Conservation (phyloP, 2,113 vertebrate genomes). For the Axis porcinus region DNA sequence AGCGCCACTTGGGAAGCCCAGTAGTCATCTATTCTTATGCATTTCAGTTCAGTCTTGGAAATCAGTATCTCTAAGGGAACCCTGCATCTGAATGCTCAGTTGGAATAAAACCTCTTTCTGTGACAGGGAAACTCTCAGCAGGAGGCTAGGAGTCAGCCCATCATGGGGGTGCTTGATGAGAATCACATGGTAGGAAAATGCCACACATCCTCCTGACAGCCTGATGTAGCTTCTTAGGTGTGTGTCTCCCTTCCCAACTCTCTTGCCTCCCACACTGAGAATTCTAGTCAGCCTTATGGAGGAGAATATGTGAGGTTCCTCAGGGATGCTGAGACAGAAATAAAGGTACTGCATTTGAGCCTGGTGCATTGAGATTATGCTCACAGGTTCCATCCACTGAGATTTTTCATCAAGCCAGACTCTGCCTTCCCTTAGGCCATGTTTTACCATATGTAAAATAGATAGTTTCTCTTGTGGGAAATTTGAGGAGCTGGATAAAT, state of each 20-base stretch:
- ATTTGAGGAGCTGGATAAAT: not conserved
- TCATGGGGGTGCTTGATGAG: not conserved
- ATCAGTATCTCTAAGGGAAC: not conserved
- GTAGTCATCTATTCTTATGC: not conserved
- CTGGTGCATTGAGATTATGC: not conserved
- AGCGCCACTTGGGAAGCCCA: not conserved
- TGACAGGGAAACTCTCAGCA: not conserved
- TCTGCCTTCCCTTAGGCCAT: not conserved
- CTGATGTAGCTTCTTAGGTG: not conserved
- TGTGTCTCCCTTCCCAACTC: not conserved
- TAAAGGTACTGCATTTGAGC: not conserved
- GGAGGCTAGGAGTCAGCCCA: not conserved
- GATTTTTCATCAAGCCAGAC: not conserved
- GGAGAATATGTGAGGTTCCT: not conserved
- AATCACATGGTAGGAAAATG: not conserved
- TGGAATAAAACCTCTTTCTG: not conserved
- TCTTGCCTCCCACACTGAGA: not conserved
- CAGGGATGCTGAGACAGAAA: not conserved
- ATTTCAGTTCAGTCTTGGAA: conserved; percentile 17
- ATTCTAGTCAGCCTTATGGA: not conserved
- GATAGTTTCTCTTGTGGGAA: not conserved
- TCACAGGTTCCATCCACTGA: not conserved
- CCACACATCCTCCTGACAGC: not conserved
- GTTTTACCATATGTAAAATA: not conserved
- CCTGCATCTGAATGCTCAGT: not conserved